Evolutionary conservation across 1,140 invertebrate genomes (phyloP).

Genomic region (Linepithema humile): DNA sequence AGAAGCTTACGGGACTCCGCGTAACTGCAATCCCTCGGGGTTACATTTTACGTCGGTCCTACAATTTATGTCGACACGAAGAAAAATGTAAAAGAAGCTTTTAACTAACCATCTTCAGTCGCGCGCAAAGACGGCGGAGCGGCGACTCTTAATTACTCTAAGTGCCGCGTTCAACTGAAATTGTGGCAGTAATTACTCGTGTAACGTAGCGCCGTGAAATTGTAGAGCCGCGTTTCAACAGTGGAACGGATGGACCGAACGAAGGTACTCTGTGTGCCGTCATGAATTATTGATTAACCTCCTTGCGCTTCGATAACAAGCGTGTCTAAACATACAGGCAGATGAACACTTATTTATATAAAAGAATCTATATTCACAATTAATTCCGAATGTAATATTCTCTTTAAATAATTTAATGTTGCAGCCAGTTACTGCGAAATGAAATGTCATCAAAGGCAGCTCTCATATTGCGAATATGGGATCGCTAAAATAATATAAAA

Average conservation of each 20-base stretch:
- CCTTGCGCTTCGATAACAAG: conserved; percentile 19
- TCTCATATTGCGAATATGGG: background rate
- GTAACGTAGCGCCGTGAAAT: conserved; percentile 21
- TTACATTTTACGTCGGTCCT: conserved; percentile 13
- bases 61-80: background rate
- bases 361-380: background rate
- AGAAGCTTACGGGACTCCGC: background rate
- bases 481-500: background rate
- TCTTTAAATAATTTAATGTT: background rate
- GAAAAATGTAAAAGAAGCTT: conserved; percentile 29
- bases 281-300: conserved; percentile 52
- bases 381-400: background rate
- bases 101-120: conserved; percentile 19
- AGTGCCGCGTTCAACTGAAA: conserved; percentile 44
- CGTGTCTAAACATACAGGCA: background rate
- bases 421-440: background rate
- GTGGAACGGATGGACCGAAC: background rate
- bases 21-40: background rate
- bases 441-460: background rate
- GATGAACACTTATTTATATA: background rate
- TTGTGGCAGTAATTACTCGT: conserved; percentile 39
- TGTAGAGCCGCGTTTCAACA: conserved; percentile 6
- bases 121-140: background rate
- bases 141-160: conserved; percentile 37
- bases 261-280: background rate